Percentiles rank a stretch among this genome's conserved stretches.
Conservation (phyloP, 2,113 vertebrate genomes). For the Alexandromys fortis region DNA sequence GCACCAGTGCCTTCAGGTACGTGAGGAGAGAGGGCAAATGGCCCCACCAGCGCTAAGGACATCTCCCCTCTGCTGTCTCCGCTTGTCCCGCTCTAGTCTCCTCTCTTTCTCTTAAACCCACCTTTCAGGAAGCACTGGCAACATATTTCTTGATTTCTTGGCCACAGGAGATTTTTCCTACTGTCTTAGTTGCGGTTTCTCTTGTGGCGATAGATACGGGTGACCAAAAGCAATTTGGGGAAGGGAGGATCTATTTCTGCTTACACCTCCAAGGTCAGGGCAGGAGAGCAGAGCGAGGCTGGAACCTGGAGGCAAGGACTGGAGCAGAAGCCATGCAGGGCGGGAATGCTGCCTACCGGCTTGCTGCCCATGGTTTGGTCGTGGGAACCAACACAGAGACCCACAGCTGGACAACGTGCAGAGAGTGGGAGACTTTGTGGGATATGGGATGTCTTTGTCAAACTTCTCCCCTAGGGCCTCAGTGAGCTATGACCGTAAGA, state of each 20-base stretch:
- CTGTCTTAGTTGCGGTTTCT: background rate
- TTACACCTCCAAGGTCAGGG: background rate
- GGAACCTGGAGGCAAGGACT: background rate
- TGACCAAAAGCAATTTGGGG: background rate
- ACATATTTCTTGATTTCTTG: constrained; percentile 9
- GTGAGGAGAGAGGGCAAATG: background rate
- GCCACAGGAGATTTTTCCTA: background rate
- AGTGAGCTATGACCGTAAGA: background rate
- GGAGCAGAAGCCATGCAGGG: background rate
- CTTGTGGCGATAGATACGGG: background rate
- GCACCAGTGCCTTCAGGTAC: background rate
- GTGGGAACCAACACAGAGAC: background rate
- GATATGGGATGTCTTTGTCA: background rate
- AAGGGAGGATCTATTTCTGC: background rate
- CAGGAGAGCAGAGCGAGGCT: background rate
- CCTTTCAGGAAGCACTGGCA: background rate
- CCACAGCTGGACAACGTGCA: background rate
- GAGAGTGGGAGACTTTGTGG: background rate
- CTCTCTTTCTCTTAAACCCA: background rate
- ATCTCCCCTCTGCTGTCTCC: background rate
- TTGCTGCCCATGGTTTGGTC: background rate
- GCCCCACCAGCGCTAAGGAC: background rate
- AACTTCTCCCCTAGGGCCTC: background rate
- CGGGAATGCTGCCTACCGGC: too few species aligned
- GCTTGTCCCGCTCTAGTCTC: background rate